Conservation (phyloP, 2,113 vertebrate species). For the Thunnus thynnus region DNA sequence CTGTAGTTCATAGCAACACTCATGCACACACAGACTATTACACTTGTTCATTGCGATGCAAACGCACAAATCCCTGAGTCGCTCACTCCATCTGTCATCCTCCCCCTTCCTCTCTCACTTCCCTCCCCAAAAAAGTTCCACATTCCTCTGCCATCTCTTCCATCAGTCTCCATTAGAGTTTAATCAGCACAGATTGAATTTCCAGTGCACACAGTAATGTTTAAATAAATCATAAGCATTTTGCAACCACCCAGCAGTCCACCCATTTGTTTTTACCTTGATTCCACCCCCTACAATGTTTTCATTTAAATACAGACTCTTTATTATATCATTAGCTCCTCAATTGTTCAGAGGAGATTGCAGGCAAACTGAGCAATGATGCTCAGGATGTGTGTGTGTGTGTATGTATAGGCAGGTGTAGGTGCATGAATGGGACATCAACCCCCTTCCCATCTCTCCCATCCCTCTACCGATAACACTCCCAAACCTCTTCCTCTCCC, state of each 20-base stretch:
- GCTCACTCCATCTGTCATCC: neutral
- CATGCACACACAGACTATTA: conserved; percentile 4
- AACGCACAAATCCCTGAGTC: conserved; percentile 3
- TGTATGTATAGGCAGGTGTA: conserved; percentile 9
- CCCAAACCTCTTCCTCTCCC: conserved; percentile 9
- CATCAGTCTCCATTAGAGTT: conserved; percentile 58
- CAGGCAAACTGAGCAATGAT: conserved; percentile 10
- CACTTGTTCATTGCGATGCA: neutral
- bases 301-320: conserved; percentile 44
- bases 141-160: neutral
- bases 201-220: conserved; percentile 42
- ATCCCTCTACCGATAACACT: neutral
- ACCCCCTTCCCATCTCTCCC: conserved; percentile 1
- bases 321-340: conserved; percentile 49
- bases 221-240: conserved; percentile 55
- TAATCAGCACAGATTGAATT: conserved; percentile 56
- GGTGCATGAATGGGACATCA: conserved; percentile 32
- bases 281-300: conserved; percentile 10
- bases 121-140: neutral
- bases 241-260: conserved; percentile 16
- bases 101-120: neutral
- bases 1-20: conserved; percentile 22
- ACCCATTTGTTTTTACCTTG: neutral
- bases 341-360: conserved; percentile 19
- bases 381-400: neutral